Conservation (phyloP, 2,888 invertebrate species). For the Drosophila nr. medialis region DNA sequence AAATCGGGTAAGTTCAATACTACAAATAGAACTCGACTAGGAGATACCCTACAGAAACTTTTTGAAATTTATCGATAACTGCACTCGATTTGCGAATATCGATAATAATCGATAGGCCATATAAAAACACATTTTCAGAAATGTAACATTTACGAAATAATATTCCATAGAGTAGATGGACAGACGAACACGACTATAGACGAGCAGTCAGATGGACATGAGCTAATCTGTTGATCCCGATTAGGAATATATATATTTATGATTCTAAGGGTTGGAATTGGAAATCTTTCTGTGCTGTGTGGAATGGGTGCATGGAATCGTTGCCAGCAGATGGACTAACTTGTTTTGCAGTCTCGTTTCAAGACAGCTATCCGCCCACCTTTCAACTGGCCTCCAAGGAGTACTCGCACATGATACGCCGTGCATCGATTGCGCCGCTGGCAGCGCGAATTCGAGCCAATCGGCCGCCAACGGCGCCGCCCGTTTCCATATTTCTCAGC, state of each 20-base stretch:
- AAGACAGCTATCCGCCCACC: slow-evolving; percentile 83
- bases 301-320: background rate
- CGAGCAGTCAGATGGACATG: background rate
- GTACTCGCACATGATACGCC: slow-evolving; percentile 83
- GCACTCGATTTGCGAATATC: background rate
- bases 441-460: slow-evolving; percentile 83
- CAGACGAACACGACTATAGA: background rate
- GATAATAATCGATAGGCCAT: background rate
- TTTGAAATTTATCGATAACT: background rate
- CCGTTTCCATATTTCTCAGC: slow-evolving; percentile 81
- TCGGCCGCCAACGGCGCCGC: slow-evolving; percentile 84
- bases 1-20: slow-evolving; percentile 82
- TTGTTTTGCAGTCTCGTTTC: slow-evolving; percentile 83
- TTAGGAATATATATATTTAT: background rate
- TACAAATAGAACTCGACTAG: background rate
- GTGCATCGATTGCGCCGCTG: slow-evolving; percentile 84
- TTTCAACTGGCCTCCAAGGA: slow-evolving; percentile 83
- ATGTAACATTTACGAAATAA: background rate
- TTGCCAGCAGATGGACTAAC: slow-evolving; percentile 23
- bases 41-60: background rate
- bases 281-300: background rate
- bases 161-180: background rate
- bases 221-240: background rate
- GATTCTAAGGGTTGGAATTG: background rate
- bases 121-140: background rate